phyloP scores from a whole-genome alignment of 1,140 invertebrate species.

The Rhysida immarginata region DNA sequence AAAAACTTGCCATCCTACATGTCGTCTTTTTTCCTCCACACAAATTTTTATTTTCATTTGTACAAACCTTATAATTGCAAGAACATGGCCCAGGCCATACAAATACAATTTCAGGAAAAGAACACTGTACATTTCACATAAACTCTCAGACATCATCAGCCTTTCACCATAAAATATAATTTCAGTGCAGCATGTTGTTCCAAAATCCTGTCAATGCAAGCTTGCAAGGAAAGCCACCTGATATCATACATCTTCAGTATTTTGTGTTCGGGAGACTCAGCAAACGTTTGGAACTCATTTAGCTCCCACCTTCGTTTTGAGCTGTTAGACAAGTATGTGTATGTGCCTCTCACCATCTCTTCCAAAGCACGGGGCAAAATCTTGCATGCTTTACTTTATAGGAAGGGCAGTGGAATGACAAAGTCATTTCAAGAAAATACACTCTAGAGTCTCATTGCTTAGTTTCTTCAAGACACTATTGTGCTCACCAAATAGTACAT shows the following conservation, averaged over 20 bases:
- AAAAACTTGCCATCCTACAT: too few relatives aligned
- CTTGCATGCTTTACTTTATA: neutral
- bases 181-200: neutral
- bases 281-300: neutral
- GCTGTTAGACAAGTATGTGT: neutral
- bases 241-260: neutral
- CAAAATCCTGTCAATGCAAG: neutral
- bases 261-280: neutral
- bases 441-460: neutral
- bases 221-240: neutral
- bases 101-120: neutral
- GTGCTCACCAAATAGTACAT: neutral
- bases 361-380: neutral
- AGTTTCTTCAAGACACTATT: neutral
- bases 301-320: neutral
- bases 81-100: neutral
- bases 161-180: neutral
- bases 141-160: neutral
- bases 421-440: neutral
- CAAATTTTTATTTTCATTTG: too few relatives aligned
- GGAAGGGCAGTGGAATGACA: neutral
- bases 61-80: too few relatives aligned
- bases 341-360: neutral
- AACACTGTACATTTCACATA: neutral
- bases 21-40: too few relatives aligned